phyloP scores from a whole-genome alignment of 2,888 invertebrate genomes.

The Mimumesa dahlbomi region DNA sequence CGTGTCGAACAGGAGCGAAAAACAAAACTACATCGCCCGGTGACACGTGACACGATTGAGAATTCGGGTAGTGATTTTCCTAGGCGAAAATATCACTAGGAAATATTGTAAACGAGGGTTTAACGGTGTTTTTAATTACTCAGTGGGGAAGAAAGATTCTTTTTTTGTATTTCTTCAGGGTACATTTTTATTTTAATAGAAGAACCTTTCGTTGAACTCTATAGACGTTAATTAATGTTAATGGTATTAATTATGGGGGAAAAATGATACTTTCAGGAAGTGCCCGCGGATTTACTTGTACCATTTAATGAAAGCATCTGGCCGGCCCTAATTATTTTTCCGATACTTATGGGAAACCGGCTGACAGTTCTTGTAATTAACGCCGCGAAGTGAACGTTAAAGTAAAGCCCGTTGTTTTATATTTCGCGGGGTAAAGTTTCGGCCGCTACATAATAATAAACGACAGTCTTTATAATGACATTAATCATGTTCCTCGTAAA shows the following conservation, averaged over 20 bases:
- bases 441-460: not conserved
- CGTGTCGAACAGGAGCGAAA: conserved; percentile 8
- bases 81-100: too few relatives aligned
- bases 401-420: not conserved
- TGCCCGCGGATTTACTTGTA: not conserved
- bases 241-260: too few relatives aligned
- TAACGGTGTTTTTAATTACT: too few relatives aligned
- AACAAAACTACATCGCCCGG: too few relatives aligned
- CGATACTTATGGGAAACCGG: conserved; percentile 17
- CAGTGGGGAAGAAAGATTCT: too few relatives aligned
- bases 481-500: not conserved
- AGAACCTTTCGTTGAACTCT: too few relatives aligned
- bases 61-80: too few relatives aligned
- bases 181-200: too few relatives aligned
- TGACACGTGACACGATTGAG: too few relatives aligned
- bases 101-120: too few relatives aligned
- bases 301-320: not conserved
- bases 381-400: conserved; percentile 3
- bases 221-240: too few relatives aligned
- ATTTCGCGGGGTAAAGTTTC: not conserved
- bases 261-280: rapidly evolving
- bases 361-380: conserved; percentile 22
- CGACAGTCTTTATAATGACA: conserved; percentile 1
- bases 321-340: conserved; percentile 30
- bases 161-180: not conserved